Evolutionary conservation across 2,113 vertebrate species (phyloP), one percentile per base, ranked within the genome.

Genomic region (Andinoacara biseriatus): DNA sequence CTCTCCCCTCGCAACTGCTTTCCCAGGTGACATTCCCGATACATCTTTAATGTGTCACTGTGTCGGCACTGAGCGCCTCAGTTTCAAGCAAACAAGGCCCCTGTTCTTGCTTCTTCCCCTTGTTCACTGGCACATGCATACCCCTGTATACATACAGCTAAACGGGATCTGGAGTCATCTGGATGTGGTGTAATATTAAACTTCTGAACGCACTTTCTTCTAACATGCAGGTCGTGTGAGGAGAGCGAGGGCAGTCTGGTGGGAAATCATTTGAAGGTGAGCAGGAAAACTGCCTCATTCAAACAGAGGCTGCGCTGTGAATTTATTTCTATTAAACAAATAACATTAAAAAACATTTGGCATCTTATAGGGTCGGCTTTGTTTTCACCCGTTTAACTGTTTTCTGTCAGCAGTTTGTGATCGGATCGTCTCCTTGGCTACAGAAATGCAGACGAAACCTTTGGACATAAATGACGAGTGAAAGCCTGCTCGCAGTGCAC

Each of bases 171-270:
- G 14, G 1, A 14, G 10, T 14, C 11, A 46, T 5, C 43, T 5
- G 40, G 11, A 43, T 43, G 11, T 43, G 40, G 10, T 11, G 22
- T 0, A 46, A 67, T 65, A 17, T 65, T 65, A 65, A 65, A 18
- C 38, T 46, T 67, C 26, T 46, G 22, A 0, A 2, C 7, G 46
- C 0, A 0, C 40, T 46, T 4, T 67, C 0, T 67, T 67, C 38
- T 49, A 0, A 18, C 26, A 11, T 15, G 22, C 22, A 49, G 8
- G 40, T 49, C 63, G 1, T 1, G 29, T 13, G 43, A 0, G 65
- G 24, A 5, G 5, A 24, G 43, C 10, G 5, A 31, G 65, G 52
- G 17, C 11, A 24, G 31, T 0, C 10, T 31, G 67, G 26, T 72
- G 67, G 46, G 67, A 52, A 54, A 72, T 0, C 2, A 18, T 17